A percentile compares a stretch with the other conserved stretches of the same genome.
Conservation (phyloP, 2,113 vertebrate genomes). For the Sterrhoptilus dennistouni region DNA sequence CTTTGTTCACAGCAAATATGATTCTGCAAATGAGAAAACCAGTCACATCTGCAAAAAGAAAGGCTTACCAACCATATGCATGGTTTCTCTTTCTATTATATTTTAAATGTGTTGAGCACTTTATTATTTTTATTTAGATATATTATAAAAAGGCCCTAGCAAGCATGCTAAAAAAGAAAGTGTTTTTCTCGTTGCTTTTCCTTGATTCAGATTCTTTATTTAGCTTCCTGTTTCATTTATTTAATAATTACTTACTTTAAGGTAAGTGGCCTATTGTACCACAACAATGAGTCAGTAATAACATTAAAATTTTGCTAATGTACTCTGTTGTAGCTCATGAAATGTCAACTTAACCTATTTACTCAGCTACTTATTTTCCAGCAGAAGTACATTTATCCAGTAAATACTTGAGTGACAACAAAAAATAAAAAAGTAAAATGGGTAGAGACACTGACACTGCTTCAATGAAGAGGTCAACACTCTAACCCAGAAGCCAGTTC, state of each 20-base stretch:
- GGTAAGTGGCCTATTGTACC: not conserved
- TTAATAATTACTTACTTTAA: not conserved
- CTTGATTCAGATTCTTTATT: not conserved
- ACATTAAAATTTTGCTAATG: not conserved
- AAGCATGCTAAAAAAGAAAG: not conserved
- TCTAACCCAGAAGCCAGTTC: not conserved
- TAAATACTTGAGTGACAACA: not conserved
- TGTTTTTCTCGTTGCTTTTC: not conserved
- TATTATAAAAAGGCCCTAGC: not conserved
- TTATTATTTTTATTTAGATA: not conserved
- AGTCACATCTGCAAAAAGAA: not conserved
- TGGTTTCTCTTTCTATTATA: not conserved
- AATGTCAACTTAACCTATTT: not conserved
- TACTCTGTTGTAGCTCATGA: not conserved
- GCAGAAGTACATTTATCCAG: not conserved
- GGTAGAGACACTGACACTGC: not conserved
- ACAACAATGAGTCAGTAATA: not conserved
- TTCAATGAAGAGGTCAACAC: not conserved
- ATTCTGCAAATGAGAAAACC: not conserved
- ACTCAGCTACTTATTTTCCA: not conserved
- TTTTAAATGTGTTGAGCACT: not conserved
- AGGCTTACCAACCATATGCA: not conserved
- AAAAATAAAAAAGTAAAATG: not conserved
- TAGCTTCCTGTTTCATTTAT: not conserved
- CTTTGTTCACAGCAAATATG: conserved; percentile 5